phyloP scores from a whole-genome alignment of 2,888 invertebrate species.

The Sarcophaga variegata region DNA sequence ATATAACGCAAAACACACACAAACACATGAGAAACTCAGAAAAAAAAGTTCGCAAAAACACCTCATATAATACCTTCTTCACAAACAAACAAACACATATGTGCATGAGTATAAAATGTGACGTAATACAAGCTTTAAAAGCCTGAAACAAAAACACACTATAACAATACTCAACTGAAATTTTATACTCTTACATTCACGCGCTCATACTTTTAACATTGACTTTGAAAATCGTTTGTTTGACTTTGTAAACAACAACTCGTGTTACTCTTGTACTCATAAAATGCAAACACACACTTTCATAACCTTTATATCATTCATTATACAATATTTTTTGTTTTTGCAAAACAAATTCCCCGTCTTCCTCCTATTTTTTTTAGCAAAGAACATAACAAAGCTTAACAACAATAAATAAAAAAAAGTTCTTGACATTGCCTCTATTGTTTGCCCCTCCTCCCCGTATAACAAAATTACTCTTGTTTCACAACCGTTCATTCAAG shows the following conservation, averaged over 20 bases:
- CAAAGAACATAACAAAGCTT: no score
- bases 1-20: background rate
- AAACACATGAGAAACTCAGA: background rate
- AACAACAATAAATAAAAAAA: no score
- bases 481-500: no score
- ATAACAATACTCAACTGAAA: background rate
- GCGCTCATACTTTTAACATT: constrained; percentile 71
- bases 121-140: constrained; percentile 30
- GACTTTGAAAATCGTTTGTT: constrained; percentile 81
- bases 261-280: constrained; percentile 30
- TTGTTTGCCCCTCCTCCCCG: no score
- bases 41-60: background rate
- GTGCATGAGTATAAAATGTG: background rate
- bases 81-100: background rate
- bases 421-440: no score
- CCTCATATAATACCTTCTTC: background rate
- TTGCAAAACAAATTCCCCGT: no score
- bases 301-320: no score
- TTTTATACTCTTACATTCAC: background rate
- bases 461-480: no score
- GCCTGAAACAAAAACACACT: background rate
- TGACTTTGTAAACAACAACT: constrained; percentile 73
- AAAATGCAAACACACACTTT: background rate
- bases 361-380: no score
- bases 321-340: no score